A percentile compares a stretch with the other conserved stretches of the same genome.
phyloP scores from a whole-genome alignment of 2,113 vertebrate species.

The Anoura caudifer region DNA sequence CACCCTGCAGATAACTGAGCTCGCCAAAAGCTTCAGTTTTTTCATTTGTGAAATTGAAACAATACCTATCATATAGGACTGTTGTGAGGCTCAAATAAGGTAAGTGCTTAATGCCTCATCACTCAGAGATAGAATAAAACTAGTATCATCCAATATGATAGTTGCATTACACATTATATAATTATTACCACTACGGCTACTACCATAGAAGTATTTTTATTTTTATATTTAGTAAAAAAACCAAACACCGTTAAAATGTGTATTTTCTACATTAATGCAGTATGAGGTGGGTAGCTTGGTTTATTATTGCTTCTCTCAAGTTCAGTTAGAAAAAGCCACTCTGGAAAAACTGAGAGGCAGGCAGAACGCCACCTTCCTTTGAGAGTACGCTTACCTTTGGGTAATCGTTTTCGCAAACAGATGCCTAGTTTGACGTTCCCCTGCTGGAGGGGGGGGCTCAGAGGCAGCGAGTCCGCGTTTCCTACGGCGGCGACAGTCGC shows the following conservation, averaged over 20 bases:
- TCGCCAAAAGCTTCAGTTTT: neutral
- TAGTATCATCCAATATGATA: neutral
- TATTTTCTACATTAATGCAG: neutral
- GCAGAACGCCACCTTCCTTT: neutral
- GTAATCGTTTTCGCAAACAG: conserved; percentile 6
- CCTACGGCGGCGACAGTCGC: conserved; percentile 34
- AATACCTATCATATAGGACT: neutral
- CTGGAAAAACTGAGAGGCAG: neutral
- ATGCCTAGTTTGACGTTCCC: conserved; percentile 35
- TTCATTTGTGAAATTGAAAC: conserved; percentile 30
- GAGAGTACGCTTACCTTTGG: neutral
- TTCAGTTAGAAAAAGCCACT: conserved; percentile 8
- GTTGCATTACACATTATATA: neutral
- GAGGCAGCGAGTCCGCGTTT: conserved; percentile 31
- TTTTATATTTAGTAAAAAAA: neutral
- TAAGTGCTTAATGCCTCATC: neutral
- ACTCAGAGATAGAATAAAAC: conserved; percentile 4
- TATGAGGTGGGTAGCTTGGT: neutral
- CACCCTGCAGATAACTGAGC: neutral
- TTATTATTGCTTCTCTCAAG: neutral
- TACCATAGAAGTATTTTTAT: neutral
- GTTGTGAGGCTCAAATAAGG: neutral
- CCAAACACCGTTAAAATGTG: neutral
- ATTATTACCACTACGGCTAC: neutral
- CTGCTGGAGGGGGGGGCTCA: conserved; percentile 33